Conservation (phyloP, 2,888 invertebrate species). For the Brachyopa scutellaris region DNA sequence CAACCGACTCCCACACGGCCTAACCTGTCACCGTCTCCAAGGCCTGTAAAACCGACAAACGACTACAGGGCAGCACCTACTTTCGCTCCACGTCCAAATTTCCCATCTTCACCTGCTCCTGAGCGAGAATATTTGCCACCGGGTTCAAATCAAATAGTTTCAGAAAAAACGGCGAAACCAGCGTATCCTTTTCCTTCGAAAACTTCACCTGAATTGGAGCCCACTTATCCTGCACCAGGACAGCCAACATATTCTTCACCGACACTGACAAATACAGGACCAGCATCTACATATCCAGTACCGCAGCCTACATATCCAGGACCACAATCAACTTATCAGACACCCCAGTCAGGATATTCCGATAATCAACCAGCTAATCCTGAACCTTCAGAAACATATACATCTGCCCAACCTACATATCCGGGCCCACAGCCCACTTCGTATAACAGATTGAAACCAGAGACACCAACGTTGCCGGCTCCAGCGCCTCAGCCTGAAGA, state of each 20-base stretch:
- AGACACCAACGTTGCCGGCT: slow-evolving; percentile 33
- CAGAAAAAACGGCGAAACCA: slow-evolving; percentile 1
- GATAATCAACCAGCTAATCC: slow-evolving; percentile 63
- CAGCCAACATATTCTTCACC: background rate
- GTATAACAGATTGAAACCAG: no score
- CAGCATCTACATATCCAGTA: slow-evolving; percentile 17
- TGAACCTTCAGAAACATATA: slow-evolving; percentile 67
- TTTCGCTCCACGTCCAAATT: background rate
- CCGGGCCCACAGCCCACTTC: slow-evolving; percentile 70
- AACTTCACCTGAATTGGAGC: slow-evolving; percentile 23
- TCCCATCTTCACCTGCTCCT: slow-evolving; percentile 1
- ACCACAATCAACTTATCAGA: slow-evolving; percentile 33
- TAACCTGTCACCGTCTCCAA: no score
- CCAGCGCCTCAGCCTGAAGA: slow-evolving; percentile 34
- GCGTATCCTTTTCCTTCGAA: slow-evolving; percentile 11
- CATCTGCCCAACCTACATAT: slow-evolving; percentile 66
- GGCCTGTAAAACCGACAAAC: background rate
- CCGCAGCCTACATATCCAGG: slow-evolving; percentile 17
- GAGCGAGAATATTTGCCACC: slow-evolving; percentile 46
- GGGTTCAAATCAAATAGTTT: slow-evolving; percentile 31
- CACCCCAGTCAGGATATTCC: slow-evolving; percentile 49
- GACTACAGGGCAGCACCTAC: slow-evolving; percentile 20
- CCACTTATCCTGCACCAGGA: slow-evolving; percentile 20
- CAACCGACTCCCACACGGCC: no score
- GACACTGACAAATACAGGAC: slow-evolving; percentile 4